Evolutionary conservation across 1,140 invertebrate species (phyloP).

Genomic region (Chironomus striatipennis): DNA sequence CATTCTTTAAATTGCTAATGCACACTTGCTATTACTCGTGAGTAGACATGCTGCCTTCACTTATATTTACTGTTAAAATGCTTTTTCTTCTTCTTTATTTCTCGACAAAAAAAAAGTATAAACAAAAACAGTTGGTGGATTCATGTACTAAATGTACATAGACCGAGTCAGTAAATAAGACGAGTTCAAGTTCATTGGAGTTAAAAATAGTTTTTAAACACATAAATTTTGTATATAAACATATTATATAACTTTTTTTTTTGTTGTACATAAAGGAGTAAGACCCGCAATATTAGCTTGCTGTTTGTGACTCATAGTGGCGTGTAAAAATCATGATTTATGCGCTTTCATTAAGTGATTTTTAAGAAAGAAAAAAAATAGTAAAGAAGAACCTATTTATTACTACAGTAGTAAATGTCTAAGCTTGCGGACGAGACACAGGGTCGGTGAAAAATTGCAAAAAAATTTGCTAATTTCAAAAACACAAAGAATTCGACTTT

Average conservation of each 20-base stretch:
- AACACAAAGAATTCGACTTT: no score
- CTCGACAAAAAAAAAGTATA: not conserved
- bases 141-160: not conserved
- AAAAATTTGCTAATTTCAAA: no score
- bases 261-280: not conserved
- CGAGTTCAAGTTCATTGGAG: slow-evolving; percentile 1
- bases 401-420: no score
- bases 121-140: slow-evolving; percentile 12
- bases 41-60: slow-evolving; percentile 4
- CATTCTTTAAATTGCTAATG: slow-evolving; percentile 2
- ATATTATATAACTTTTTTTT: not conserved
- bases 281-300: not conserved
- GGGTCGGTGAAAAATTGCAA: no score
- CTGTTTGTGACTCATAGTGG: not conserved
- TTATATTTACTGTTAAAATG: slow-evolving; percentile 11
- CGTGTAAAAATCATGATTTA: not conserved
- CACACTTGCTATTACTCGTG: not conserved
- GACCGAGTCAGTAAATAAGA: not conserved
- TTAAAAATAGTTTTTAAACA: slow-evolving; percentile 6
- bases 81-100: not conserved
- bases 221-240: not conserved
- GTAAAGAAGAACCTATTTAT: no score
- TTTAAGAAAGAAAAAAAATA: no score
- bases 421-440: no score
- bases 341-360: not conserved